Base-by-base conservation (phyloP, 2,113 vertebrate species). In the Scomber scombrus region DNA sequence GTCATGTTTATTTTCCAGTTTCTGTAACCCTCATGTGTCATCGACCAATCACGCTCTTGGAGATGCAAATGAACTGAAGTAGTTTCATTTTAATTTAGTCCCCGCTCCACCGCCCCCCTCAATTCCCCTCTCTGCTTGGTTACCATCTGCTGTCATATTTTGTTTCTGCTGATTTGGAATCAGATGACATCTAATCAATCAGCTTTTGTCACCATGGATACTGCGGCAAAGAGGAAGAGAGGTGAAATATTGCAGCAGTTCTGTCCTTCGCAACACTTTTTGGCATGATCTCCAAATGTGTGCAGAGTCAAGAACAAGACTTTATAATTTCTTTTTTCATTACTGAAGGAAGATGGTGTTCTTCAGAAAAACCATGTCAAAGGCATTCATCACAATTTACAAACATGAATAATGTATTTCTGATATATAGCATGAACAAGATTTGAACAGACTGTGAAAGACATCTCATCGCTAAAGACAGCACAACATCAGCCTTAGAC, bases 171-270 rank as follows among this genome's bases (percentile, higher is more conserved):
- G 95, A 49, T 82, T 93, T 94, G 95, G 96, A 95, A 96, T 97
- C 95, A 96, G 96, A 96, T 97, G 95, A 95, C 95, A 95, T 95
- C 94, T 96, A 96, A 97, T 97, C 95, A 94, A 97, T 97, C 93
- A 92, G 95, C 94, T 92, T 92, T 94, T 84, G 94, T 97, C 93
- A 91, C 95, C 95, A 95, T 96, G 94, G 95, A 93, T 93, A 96
- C 95, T 89, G 93, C 86, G 0, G 47, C n/a, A 12, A 47, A 61
- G 34, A 62, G 26, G 18, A 65, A 45, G n/a, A 34, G 31, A 69
- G 58, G 70, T 57, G 26, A 71, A 40, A 71, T 8, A 3, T 31
- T 13, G 15, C 31, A 74, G 58, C 11, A 31, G 23, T 11, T 60
- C 8, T 14, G 40, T 23, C 52, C 47, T 40, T 83, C 18, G 56